Conservation (phyloP, 1,140 invertebrate species). For the Conus ventricosus region DNA sequence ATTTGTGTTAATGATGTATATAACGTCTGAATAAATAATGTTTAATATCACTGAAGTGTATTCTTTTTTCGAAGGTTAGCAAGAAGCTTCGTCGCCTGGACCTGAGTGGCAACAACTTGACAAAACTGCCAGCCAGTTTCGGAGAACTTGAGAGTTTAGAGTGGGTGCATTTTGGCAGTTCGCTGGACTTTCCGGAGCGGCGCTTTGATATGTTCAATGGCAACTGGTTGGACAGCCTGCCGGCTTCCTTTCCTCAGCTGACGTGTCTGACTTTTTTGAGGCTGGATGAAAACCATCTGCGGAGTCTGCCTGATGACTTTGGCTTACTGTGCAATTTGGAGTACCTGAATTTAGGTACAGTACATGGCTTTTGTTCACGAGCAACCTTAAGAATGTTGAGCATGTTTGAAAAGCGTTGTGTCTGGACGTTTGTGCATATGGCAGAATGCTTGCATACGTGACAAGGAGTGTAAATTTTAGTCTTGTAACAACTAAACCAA, state of each 20-base stretch:
- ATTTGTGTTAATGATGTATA: no score
- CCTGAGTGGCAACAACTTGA: conserved; percentile 28
- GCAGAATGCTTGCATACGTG: background rate
- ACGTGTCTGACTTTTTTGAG: conserved; percentile 52
- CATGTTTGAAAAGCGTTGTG: background rate
- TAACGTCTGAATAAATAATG: no score
- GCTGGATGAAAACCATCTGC: conserved; percentile 68
- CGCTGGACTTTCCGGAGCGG: conserved; percentile 65
- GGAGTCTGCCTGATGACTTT: conserved; percentile 62
- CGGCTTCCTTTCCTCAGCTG: conserved; percentile 58
- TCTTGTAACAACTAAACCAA: no score
- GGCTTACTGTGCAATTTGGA: conserved; percentile 62
- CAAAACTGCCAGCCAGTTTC: conserved; percentile 60
- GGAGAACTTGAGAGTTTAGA: conserved; percentile 59
- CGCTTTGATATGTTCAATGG: conserved; percentile 67
- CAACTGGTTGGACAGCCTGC: conserved; percentile 65
- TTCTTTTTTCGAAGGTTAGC: background rate
- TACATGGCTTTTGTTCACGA: background rate
- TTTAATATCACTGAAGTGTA: no score
- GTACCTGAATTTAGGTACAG: conserved; percentile 64
- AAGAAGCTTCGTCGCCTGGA: conserved; percentile 27
- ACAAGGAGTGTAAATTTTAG: no score
- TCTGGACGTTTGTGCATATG: background rate
- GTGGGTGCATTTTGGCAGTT: conserved; percentile 63
- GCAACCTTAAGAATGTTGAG: background rate